Evolutionary conservation across 2,888 invertebrate species (phyloP), one percentile per base, ranked within the genome.

Genomic region (Tinea semifulvella): DNA sequence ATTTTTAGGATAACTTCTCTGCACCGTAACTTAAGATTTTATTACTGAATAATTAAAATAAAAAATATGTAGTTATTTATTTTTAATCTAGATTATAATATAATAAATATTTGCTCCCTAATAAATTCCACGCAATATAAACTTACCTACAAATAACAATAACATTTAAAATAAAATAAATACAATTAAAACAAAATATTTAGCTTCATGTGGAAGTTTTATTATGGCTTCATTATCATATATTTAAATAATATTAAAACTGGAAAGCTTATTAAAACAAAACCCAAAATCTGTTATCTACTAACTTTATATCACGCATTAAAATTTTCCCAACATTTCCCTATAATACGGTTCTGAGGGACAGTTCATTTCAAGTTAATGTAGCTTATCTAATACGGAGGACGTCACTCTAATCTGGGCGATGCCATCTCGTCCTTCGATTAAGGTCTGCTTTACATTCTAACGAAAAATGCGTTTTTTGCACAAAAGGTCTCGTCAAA

Each of bases 301-400:
- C n/a, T n/a, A n/a, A n/a, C n/a, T n/a, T n/a, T n/a, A n/a, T n/a
- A n/a, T n/a, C n/a, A n/a, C n/a, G n/a, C n/a, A n/a, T 26, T 26
- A 26, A 26, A 26, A 26, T 4, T 26, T 2, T n/a, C n/a, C n/a
- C 26, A 3, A 26, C 6, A 26, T 6, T n/a, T 26, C n/a, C n/a
- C n/a, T n/a, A n/a, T 26, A 11, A 2, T 26, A 10, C 26, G 3
- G 11, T n/a, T 31, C 7, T 31, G 31, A 31, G 31, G 31, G 31
- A 31, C 31, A 31, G 31, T 14, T 31, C 57, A 57, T 57, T 56
- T 52, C 50, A 51, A 56, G 53, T 59, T 61, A 63, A 64, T 64
- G 64, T 62, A 58, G 50, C 62, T 56, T 56, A 54, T 49, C 58
- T 64, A 60, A 63, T 60, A 56, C 49, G 52, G 35, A n/a, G n/a